Evolutionary conservation across 2,797 vertebrate species (phyloP), one percentile per base, ranked within the genome.

Genomic region (Nannoperca obscura): DNA sequence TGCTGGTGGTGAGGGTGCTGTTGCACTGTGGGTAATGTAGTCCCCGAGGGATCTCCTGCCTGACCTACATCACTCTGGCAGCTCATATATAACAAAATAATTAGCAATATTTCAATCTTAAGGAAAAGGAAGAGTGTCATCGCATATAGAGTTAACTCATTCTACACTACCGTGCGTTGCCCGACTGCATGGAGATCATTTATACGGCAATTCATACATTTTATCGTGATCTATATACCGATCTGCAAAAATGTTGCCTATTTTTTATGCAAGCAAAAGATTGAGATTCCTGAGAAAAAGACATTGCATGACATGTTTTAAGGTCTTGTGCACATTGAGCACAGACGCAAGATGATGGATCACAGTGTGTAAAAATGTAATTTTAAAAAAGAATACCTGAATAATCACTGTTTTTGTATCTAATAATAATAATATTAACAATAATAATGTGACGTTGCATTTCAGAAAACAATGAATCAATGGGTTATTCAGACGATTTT

Each of bases 1-100:
- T 74, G 64, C 55, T 46, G 67, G 79, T 74, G 81, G 85, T 78
- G 67, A 82, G 81, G 53, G 63, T 12, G 17, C 40, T 34, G 66
- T 30, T 78, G 95, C 83, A 92, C 71, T 85, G 58, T 95, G 96
- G 96, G 94, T 89, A 93, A 79, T 93, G 92, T 82, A 92, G 95
- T 95, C 60, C 57, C 1, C n/a, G 17, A 7, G 0, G 6, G 0
- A 11, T 84, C 59, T 76, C 57, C 66, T 36, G 40, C 52, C 46
- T 92, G 93, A 93, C 91, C 92, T 88, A 93, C 80, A 93, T 93
- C 84, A 79, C 57, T 65, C 3, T 83, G 69, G 38, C 76, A 74
- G 79, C 76, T 86, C 60, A 78, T 80, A 53, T 63, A 53, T 63
- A 71, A 76, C 61, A 15, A 32, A 75, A 82, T 83, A 44, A 81